Base-by-base conservation (phyloP, 2,113 vertebrate genomes). In the Plectropomus leopardus region DNA sequence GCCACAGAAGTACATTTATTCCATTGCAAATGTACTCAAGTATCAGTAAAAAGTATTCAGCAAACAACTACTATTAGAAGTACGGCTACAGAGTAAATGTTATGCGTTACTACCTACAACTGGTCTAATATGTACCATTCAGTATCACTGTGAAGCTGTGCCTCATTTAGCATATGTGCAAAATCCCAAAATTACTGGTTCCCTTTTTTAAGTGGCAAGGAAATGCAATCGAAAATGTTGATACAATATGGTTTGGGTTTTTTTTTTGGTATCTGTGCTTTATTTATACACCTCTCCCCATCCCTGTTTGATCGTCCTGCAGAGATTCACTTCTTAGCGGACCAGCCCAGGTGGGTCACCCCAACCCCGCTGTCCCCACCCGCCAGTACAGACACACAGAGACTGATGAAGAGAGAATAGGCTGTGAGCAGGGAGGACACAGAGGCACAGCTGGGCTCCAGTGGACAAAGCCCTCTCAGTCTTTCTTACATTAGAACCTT, bases 401-500 rank as follows among this genome's bases (percentile, higher is more conserved):
- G 55, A 47, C 44, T 70, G 70, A 48, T 71, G 55, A 45, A 80
- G 65, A 84, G 36, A 58, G 59, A 68, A 76, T 65, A 40, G 47
- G 57, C 75, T 80, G 65, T 28, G 81, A 81, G 50, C 30, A 34
- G 42, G 13, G 57, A 78, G 58, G 86, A 86, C 78, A 73, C 63
- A 32, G 72, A 76, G 73, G 42, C 78, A 88, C 85, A 93, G 89
- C 87, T 90, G 89, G 80, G 84, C 64, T 88, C 53, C 78, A 58
- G 51, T 68, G 69, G 64, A 91, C 87, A 91, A 92, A 89, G 82
- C 73, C 82, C 76, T 86, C 87, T 87, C 76, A 91, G 76, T 89
- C 55, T 76, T 63, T 69, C 75, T 78, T 85, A 68, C 76, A 85
- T 87, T 66, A 76, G 66, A 91, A 92, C 85, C 76, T 91, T 93